These are phyloP conservation scores for Epicauta chinensis DNA, from an alignment of 1,140 invertebrate species.

Conservation along the genomic window DNA sequence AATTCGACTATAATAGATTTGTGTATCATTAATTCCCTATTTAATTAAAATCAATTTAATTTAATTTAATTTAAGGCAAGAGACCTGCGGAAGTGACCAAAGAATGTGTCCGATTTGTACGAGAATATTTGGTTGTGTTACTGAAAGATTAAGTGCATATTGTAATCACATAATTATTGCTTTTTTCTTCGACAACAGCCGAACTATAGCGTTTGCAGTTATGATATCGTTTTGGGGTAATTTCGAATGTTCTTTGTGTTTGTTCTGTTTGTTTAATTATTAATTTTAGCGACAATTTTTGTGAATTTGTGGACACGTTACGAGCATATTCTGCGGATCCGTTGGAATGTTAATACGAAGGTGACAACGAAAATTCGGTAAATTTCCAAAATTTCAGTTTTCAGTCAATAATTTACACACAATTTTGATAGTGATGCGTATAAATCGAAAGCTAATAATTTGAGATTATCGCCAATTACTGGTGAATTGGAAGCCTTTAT, in stretches of 20 bases:
- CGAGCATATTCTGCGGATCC: conserved; percentile 76
- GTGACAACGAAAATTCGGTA: conserved; percentile 63
- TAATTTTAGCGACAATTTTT: conserved; percentile 64
- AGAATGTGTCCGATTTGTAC: conserved; percentile 28
- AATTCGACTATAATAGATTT: conserved; percentile 15
- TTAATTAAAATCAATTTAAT: background rate
- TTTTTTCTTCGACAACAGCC: conserved; percentile 90
- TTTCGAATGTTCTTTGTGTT: conserved; percentile 21
- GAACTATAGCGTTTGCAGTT: conserved; percentile 85
- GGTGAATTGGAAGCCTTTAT: conserved; percentile 69
- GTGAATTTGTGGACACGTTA: conserved; percentile 91
- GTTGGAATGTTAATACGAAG: conserved; percentile 78
- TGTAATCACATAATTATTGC: conserved; percentile 66
- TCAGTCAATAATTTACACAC: background rate
- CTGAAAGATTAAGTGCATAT: conserved; percentile 10
- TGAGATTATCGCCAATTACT: conserved; percentile 57
- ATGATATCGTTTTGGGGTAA: conserved; percentile 95
- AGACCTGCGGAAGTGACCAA: conserved; percentile 22
- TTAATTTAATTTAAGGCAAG: conserved; percentile 14
- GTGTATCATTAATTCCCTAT: background rate
- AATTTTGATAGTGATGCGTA: background rate
- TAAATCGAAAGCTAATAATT: background rate
- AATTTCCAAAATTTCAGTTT: conserved; percentile 3
- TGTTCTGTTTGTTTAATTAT: background rate
- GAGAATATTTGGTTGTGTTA: conserved; percentile 10